These are phyloP conservation scores for Atethmia centrago DNA, from an alignment of 2,888 invertebrate species.

Conservation along the genomic window DNA sequence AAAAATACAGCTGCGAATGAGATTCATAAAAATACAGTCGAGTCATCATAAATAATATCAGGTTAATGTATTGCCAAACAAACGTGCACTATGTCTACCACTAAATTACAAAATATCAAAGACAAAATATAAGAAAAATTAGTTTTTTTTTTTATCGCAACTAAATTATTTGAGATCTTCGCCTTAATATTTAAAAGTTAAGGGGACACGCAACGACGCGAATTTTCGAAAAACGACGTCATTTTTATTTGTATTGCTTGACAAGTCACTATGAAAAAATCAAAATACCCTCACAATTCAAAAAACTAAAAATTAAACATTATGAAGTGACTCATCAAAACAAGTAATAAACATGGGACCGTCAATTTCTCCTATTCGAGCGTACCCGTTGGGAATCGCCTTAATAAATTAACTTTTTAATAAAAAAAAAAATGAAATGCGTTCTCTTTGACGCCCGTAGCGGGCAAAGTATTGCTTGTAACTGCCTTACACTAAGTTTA, in stretches of 20 bases:
- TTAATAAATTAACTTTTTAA: conserved; percentile 68
- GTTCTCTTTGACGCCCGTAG: conserved; percentile 84
- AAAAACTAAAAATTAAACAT: conserved; percentile 25
- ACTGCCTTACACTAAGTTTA: conserved; percentile 78
- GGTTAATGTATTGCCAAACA: conserved; percentile 81
- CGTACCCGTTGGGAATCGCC: conserved; percentile 61
- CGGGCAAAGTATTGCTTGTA: conserved; percentile 79
- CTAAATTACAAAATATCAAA: conserved; percentile 78
- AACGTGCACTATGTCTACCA: conserved; percentile 86
- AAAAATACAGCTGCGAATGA: conserved; percentile 79
- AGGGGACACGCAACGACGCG: conserved; percentile 66
- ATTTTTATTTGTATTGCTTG: conserved; percentile 42
- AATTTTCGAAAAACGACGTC: conserved; percentile 53
- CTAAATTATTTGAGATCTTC: conserved; percentile 90
- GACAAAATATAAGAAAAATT: conserved; percentile 74
- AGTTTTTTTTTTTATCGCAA: conserved; percentile 72
- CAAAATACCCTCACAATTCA: conserved; percentile 47
- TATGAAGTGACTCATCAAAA: conserved; percentile 43
- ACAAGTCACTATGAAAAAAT: conserved; percentile 48
- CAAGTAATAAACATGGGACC: conserved; percentile 50
- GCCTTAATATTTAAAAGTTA: conserved; percentile 78
- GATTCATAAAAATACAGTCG: conserved; percentile 77
- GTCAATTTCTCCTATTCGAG: conserved; percentile 55
- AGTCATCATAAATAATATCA: conserved; percentile 70
- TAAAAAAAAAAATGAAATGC: conserved; percentile 83